A percentile compares a stretch with the other conserved stretches of the same genome.
These are phyloP conservation scores for Thamnaconus septentrionalis DNA, from an alignment of 2,113 vertebrate species.

Conservation along the genomic window DNA sequence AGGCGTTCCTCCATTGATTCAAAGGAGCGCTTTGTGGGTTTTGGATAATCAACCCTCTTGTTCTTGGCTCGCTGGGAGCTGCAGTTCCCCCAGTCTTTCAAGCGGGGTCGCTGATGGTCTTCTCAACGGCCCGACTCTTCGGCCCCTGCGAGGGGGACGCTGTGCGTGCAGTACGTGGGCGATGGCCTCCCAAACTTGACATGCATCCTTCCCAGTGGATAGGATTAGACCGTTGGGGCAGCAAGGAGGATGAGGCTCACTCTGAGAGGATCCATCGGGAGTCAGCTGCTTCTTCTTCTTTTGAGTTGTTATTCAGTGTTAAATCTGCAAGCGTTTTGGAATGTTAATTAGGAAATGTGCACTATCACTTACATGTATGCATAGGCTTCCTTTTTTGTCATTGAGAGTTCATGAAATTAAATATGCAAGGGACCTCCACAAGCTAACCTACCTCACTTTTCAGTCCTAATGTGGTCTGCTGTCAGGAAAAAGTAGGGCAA, in stretches of 20 bases:
- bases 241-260: background rate
- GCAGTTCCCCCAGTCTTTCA: constrained; percentile 58
- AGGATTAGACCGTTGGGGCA: constrained; percentile 6
- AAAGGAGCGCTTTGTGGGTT: constrained; percentile 28
- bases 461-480: constrained; percentile 28
- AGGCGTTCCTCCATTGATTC: constrained; percentile 38
- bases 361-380: background rate
- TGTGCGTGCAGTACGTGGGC: constrained; percentile 11
- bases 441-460: background rate
- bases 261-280: constrained; percentile 5
- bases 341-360: background rate
- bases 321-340: constrained; percentile 4
- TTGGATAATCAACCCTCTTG: constrained; percentile 42
- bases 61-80: constrained; percentile 24
- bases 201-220: constrained; percentile 28
- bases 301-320: constrained; percentile 4
- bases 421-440: background rate
- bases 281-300: background rate
- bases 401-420: background rate
- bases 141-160: constrained; percentile 29
- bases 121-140: constrained; percentile 39
- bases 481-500: constrained; percentile 48
- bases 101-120: constrained; percentile 73
- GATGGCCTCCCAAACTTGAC: constrained; percentile 31
- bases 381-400: background rate